These are phyloP conservation scores for Megalops cyprinoides DNA, from an alignment of 2,797 vertebrate genomes.

Conservation along the genomic window DNA sequence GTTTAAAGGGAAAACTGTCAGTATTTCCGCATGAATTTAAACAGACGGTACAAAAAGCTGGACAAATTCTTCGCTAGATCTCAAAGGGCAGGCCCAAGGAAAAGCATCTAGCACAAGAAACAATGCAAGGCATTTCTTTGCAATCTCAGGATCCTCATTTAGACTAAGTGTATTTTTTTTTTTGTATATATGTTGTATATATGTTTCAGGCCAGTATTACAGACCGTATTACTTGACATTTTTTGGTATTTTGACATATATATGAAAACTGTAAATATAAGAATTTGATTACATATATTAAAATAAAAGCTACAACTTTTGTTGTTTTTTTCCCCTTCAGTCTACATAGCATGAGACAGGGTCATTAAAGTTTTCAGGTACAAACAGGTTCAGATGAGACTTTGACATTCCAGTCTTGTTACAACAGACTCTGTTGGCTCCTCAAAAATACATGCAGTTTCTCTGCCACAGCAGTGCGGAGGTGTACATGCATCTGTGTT, in stretches of 20 bases:
- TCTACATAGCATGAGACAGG: background rate
- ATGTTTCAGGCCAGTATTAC: background rate
- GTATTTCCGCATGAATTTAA: slow-evolving; percentile 41
- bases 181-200: no score
- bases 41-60: background rate
- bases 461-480: no score
- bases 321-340: background rate
- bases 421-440: background rate
- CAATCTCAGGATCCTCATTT: background rate
- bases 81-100: background rate
- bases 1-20: slow-evolving; percentile 43
- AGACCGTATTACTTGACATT: background rate
- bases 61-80: background rate
- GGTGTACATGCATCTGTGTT: no score
- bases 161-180: background rate
- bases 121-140: background rate
- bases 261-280: background rate
- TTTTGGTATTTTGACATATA: background rate
- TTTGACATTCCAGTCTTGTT: background rate
- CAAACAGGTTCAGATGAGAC: background rate
- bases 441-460: no score
- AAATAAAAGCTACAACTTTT: background rate
- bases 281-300: background rate
- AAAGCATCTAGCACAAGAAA: background rate
- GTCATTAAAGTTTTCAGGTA: background rate